phyloP scores from a whole-genome alignment of 2,888 invertebrate genomes.

The Neelides folsomi region DNA sequence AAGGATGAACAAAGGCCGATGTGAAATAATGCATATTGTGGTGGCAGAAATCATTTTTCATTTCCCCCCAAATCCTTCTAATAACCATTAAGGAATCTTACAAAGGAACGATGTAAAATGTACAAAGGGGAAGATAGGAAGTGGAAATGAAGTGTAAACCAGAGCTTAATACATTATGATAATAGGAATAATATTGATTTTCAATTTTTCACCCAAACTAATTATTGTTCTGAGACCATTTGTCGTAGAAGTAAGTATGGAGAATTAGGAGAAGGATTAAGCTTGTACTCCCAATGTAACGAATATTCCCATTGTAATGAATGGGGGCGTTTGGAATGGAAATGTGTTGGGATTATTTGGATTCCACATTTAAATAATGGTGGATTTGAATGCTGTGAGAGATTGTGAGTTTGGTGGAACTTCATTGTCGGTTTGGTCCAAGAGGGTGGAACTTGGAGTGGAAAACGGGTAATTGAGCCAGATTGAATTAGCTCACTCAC shows the following conservation, averaged over 20 bases:
- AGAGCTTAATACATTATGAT: no score
- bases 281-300: neutral
- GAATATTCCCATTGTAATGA: no score
- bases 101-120: no score
- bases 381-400: neutral
- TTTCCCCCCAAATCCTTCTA: no score
- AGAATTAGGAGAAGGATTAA: neutral
- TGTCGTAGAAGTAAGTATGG: neutral
- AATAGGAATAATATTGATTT: no score
- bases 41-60: neutral
- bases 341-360: neutral
- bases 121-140: no score
- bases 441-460: neutral
- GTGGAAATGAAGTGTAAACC: no score
- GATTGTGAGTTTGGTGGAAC: neutral
- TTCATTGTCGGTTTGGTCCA: neutral
- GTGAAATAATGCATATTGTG: constrained; percentile 1
- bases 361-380: neutral
- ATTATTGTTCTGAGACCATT: neutral
- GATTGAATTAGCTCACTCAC: no score
- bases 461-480: no score
- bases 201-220: no score
- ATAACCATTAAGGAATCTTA: no score
- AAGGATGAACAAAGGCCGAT: neutral
- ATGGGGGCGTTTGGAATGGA: neutral